Base-by-base conservation (phyloP, 2,888 invertebrate species). In the Diachrysia chrysitis region DNA sequence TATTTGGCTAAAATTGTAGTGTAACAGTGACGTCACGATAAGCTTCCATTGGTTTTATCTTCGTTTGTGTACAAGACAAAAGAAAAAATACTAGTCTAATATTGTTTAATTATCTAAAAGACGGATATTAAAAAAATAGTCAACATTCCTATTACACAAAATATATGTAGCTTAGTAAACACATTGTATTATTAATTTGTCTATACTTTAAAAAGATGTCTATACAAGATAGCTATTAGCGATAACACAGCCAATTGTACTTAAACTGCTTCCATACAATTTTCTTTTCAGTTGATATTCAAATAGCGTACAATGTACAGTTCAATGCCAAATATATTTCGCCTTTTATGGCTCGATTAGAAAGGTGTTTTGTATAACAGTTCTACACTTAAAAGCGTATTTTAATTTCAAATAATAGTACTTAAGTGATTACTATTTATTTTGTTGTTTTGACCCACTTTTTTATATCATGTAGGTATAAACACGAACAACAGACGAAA, bases 231-330 rank as follows among this genome's bases (percentile, higher is more conserved):
- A 51, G 21, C 48, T 21, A 21, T 51, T 51, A 51, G 48, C 48
- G 48, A 51, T 51, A 51, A 51, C 17, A 48, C 48, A 17, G 48
- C 48, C 21, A 2, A 19, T 51, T 51, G 48, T 51, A 51, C 48
- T 51, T 21, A 21, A 51, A 51, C 48, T 51, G 48, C 48, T 51
- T 51, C 21, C 48, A 51, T 51, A 51, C 48, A 19, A 51, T 51
- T 51, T 51, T 51, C 48, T 51, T 51, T 51, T 51, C 48, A 51
- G 48, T 51, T 51, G 21, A 21, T 21, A 51, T 51, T 21, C 48
- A 51, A 51, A 51, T 51, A 17, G 48, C 48, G 48, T 14, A 21
- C 48, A 51, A 51, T 21, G 12, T 21, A 51, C n/a, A n/a, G 5
- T 48, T 17, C 17, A 48, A 48, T 48, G 7, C 48, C n/a, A n/a